Evolutionary conservation across 2,888 invertebrate genomes (phyloP).

Genomic region (Ligdia adustata): DNA sequence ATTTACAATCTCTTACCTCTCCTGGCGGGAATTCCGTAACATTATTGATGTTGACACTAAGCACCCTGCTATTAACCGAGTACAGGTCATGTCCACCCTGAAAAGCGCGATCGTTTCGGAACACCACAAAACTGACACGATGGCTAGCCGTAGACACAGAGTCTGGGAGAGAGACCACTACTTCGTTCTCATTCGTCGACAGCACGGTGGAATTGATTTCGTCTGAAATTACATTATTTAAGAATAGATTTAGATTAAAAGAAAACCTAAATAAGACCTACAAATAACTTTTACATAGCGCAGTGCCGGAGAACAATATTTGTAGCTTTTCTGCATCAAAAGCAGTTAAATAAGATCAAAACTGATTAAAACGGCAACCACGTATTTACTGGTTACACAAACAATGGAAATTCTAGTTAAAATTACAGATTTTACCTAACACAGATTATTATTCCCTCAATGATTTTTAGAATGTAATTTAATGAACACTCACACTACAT

Average conservation of each 20-base stretch:
- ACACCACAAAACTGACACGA: slow-evolving; percentile 76
- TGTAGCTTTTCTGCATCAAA: too few species aligned
- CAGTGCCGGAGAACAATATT: too few species aligned
- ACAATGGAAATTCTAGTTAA: too few species aligned
- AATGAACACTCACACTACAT: too few species aligned
- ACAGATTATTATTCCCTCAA: too few species aligned
- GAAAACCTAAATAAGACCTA: too few species aligned
- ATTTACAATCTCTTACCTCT: slow-evolving; percentile 65
- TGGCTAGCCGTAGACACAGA: slow-evolving; percentile 53
- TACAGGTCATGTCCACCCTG: slow-evolving; percentile 32
- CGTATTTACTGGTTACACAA: too few species aligned
- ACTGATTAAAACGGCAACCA: too few species aligned
- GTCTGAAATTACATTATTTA: slow-evolving; percentile 45
- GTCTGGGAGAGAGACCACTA: slow-evolving; percentile 66
- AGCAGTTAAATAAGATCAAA: too few species aligned
- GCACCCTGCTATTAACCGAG: slow-evolving; percentile 71
- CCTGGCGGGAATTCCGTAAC: slow-evolving; percentile 57
- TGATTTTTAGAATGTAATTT: too few species aligned
- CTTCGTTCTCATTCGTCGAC: slow-evolving; percentile 54
- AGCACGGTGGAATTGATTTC: slow-evolving; percentile 52
- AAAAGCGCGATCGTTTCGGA: slow-evolving; percentile 75
- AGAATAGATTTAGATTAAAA: slow-evolving; percentile 16
- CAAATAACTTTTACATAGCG: too few species aligned
- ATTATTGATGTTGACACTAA: slow-evolving; percentile 75
- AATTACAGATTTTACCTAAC: too few species aligned